Percentiles rank a stretch among this genome's conserved stretches.
Evolutionary conservation across 1,140 invertebrate genomes (phyloP).

Genomic region (Nasonia longicornis): DNA sequence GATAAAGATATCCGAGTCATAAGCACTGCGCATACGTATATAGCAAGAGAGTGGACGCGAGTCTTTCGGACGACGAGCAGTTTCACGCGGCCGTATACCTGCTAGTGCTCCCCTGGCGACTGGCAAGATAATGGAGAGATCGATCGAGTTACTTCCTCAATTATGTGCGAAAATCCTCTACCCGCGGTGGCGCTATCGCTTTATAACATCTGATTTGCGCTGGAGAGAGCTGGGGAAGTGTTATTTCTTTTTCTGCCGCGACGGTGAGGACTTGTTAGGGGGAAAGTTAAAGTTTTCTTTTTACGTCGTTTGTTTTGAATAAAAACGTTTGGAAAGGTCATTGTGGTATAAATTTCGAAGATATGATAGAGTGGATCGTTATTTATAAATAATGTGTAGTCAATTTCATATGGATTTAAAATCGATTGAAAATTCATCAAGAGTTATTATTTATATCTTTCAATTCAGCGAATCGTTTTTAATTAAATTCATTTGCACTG

Average conservation of each 20-base stretch:
- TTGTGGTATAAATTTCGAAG: too few species aligned
- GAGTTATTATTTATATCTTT: too few species aligned
- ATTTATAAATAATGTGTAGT: too few species aligned
- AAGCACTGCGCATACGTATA: neutral
- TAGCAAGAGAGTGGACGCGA: neutral
- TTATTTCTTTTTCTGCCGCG: slow-evolving; percentile 2
- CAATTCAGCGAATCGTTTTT: too few species aligned
- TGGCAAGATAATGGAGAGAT: slow-evolving; percentile 43
- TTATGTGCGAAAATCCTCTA: slow-evolving; percentile 40
- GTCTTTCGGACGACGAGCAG: neutral
- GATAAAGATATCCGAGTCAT: slow-evolving; percentile 52
- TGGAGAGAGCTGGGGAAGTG: neutral
- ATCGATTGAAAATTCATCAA: too few species aligned
- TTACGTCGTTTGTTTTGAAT: too few species aligned
- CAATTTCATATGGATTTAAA: too few species aligned
- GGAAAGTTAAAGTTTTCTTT: too few species aligned
- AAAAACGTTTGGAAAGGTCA: too few species aligned
- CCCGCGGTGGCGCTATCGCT: slow-evolving; percentile 1
- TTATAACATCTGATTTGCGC: slow-evolving; percentile 40
- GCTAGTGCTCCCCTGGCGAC: slow-evolving; percentile 30
- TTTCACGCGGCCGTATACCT: slow-evolving; percentile 11
- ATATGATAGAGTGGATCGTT: too few species aligned
- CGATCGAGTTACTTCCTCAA: slow-evolving; percentile 46
- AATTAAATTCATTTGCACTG: too few species aligned
- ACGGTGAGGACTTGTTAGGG: neutral